Conservation (phyloP, 2,797 vertebrate genomes). For the Glyptemys insculpta region DNA sequence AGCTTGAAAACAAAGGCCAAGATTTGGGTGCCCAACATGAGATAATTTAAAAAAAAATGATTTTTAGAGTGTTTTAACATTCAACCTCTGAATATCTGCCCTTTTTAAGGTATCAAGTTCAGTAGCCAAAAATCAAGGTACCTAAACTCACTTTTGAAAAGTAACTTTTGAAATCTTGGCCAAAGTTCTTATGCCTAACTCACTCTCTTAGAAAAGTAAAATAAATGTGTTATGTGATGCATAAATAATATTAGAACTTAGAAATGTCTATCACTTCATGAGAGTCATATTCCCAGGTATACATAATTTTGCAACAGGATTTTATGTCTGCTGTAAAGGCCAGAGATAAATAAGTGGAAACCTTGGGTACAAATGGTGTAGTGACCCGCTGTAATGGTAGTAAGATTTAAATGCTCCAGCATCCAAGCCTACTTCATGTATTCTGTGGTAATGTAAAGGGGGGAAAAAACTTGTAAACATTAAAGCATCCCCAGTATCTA, state of each 20-base stretch:
- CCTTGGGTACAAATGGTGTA: neutral
- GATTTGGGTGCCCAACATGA: neutral
- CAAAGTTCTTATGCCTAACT: neutral
- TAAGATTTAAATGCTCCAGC: neutral
- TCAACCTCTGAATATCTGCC: neutral
- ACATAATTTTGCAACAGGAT: neutral
- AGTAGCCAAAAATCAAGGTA: neutral
- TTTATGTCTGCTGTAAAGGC: neutral
- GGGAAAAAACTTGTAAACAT: neutral
- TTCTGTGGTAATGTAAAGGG: neutral
- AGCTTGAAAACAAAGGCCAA: neutral
- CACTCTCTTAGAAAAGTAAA: neutral
- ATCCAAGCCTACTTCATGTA: neutral
- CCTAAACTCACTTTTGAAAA: neutral
- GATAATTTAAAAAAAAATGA: neutral
- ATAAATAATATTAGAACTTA: neutral
- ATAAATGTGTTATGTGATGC: neutral
- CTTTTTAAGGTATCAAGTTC: neutral
- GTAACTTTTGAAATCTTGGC: neutral
- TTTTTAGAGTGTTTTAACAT: neutral
- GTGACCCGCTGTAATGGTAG: neutral
- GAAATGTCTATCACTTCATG: neutral
- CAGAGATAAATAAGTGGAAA: neutral
- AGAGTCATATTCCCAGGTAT: neutral
- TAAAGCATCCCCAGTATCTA: neutral